Conservation (phyloP, 2,113 vertebrate genomes). For the Bos indicus region DNA sequence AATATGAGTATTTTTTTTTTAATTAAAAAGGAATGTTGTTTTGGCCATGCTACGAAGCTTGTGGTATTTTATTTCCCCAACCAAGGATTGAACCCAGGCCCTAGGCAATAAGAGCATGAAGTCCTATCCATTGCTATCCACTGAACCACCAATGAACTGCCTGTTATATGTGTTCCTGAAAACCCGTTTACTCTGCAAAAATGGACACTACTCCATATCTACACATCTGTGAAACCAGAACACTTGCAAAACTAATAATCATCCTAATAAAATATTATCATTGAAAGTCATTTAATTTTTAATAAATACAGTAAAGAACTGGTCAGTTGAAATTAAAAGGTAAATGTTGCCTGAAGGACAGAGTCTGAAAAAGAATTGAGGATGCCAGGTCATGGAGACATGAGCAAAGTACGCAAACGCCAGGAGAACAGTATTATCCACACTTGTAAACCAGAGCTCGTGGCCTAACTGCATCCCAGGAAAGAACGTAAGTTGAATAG, state of each 20-base stretch:
- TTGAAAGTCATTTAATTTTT: background rate
- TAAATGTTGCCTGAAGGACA: background rate
- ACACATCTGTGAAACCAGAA: background rate
- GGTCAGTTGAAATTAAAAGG: background rate
- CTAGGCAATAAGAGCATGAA: background rate
- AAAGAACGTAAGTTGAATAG: background rate
- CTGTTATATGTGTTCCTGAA: background rate
- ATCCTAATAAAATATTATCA: background rate
- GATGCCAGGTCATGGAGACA: no score
- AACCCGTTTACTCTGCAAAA: background rate
- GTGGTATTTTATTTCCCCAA: background rate
- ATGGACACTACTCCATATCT: background rate
- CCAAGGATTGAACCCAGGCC: background rate
- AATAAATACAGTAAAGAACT: background rate
- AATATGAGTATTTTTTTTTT: background rate
- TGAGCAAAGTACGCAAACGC: background rate
- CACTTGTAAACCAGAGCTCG: no score
- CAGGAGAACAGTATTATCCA: background rate
- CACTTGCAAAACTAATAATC: background rate
- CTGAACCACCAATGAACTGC: background rate
- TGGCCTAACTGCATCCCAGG: background rate
- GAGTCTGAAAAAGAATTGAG: background rate
- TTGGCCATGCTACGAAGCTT: background rate
- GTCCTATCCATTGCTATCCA: background rate
- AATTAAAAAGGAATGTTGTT: background rate